Conservation (phyloP, 1,140 invertebrate species). For the Lethocerus indicus region DNA sequence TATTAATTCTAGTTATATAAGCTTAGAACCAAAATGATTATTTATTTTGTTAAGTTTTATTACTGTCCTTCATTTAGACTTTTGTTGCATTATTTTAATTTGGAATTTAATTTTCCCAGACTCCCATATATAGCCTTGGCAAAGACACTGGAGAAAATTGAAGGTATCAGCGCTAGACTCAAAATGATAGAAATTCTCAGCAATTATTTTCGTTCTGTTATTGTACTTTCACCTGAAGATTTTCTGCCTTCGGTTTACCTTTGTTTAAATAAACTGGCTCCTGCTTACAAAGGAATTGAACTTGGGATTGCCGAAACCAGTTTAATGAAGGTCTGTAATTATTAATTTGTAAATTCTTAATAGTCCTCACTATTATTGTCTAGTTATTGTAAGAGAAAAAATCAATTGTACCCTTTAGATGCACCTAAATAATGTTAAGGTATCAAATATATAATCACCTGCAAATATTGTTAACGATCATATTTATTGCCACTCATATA, state of each 20-base stretch:
- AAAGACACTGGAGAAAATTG: conserved; percentile 80
- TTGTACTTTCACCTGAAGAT: conserved; percentile 73
- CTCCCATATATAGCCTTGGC: conserved; percentile 87
- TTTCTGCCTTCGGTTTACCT: conserved; percentile 81
- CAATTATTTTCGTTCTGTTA: conserved; percentile 89
- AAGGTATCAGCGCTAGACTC: conserved; percentile 70
- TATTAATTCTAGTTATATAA: no score
- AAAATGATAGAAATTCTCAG: conserved; percentile 89
- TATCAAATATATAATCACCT: no score
- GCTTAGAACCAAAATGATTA: no score
- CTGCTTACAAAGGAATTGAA: conserved; percentile 80
- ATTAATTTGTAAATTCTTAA: conserved; percentile 1
- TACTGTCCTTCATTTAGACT: no score
- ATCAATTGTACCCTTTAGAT: no score
- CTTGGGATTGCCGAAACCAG: conserved; percentile 87
- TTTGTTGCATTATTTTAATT: no score
- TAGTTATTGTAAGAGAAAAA: no score
- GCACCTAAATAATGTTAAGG: no score
- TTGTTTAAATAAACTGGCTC: conserved; percentile 87
- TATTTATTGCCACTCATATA: no score
- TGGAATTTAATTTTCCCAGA: conserved; percentile 32
- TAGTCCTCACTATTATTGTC: no score
- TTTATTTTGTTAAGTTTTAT: no score
- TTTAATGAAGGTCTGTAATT: conserved; percentile 52
- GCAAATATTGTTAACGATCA: no score